Base-by-base conservation (phyloP, 2,888 invertebrate genomes). In the Leptodirus hochenwartii region DNA sequence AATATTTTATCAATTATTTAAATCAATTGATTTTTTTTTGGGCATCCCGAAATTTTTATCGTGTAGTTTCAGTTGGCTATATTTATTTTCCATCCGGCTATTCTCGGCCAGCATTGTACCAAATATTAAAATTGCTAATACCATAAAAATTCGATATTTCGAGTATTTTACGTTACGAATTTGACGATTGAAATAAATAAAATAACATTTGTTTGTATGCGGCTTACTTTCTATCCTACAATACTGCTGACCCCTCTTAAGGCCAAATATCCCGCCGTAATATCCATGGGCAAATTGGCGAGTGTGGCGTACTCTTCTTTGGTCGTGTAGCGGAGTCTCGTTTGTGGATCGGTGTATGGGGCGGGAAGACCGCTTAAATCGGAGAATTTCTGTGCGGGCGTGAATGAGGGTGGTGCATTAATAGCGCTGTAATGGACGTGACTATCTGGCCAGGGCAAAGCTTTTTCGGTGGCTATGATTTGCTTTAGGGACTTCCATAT, bases 301-400 rank as follows among this genome's bases (percentile, higher is more conserved):
- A 90, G 74, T 8, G 85, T 79, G 2, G 75, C 63, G 59, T 82
- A 91, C 52, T 93, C 93, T 42, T 90, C 88, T 24, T 75, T 65
- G 51, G 78, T 81, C 27, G 82, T 73, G 51, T 75, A 93, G 38
- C 76, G 68, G 4, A 93, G 59, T 49, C 88, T 84, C 1, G 84
- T 87, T 49, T 85, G 84, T 3, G 91, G 82, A 58, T 91, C 90
- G 39, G 80, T 78, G 46, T 91, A 93, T 9, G 77, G 77, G 14
- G 88, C 71, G 24, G 76, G 73, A 17, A 90, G 54, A 0, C 90
- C 90, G 31, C 87, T 87, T 37, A 91, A 74, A 49, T 91, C 91
- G 0, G 90, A 91, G 53, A 91, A 91, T 46, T 90, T 91, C 47
- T 88, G 88, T 0, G 82, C 73, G 4, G 91, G 91, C 48, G 73